These are phyloP conservation scores for Ferdinandea cuprea DNA, from an alignment of 2,888 invertebrate species.

Conservation along the genomic window DNA sequence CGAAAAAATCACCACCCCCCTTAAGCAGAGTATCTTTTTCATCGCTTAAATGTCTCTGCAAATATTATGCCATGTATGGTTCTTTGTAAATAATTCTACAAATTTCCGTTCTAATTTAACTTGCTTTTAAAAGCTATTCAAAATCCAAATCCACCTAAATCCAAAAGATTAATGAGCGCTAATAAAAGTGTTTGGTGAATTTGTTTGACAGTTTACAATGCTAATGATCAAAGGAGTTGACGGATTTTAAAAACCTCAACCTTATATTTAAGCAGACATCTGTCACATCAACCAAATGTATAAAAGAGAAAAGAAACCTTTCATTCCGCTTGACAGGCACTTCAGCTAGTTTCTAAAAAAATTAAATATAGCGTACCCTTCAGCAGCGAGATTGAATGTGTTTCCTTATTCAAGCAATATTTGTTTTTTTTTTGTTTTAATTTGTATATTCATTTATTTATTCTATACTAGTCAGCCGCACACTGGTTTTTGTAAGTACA, in stretches of 20 bases:
- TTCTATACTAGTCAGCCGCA: conserved; percentile 41
- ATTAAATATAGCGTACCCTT: conserved; percentile 29
- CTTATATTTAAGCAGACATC: conserved; percentile 8
- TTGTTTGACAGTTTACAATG: background rate
- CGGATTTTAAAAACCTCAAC: background rate
- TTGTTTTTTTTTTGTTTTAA: conserved; percentile 10
- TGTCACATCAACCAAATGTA: conserved; percentile 13
- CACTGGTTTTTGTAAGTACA: conserved; percentile 64
- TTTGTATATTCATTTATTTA: conserved; percentile 52
- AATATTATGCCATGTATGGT: too few relatives aligned
- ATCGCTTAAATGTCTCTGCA: too few relatives aligned
- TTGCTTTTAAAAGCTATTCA: too few relatives aligned
- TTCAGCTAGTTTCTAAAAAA: conserved; percentile 36
- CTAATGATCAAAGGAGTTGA: conserved; percentile 19
- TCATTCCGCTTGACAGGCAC: conserved; percentile 40
- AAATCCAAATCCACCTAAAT: too few relatives aligned
- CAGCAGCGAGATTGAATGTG: conserved; percentile 14
- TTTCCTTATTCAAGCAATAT: conserved; percentile 12
- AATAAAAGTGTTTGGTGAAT: too few relatives aligned
- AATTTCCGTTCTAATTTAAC: too few relatives aligned
- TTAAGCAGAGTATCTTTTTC: too few relatives aligned
- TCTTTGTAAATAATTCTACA: too few relatives aligned
- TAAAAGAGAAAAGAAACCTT: conserved; percentile 26
- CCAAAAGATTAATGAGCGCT: background rate
- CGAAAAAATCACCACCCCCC: too few relatives aligned